A percentile compares a stretch with the other conserved stretches of the same genome.
phyloP scores from a whole-genome alignment of 2,113 vertebrate genomes.

The Eurystomus gularis region DNA sequence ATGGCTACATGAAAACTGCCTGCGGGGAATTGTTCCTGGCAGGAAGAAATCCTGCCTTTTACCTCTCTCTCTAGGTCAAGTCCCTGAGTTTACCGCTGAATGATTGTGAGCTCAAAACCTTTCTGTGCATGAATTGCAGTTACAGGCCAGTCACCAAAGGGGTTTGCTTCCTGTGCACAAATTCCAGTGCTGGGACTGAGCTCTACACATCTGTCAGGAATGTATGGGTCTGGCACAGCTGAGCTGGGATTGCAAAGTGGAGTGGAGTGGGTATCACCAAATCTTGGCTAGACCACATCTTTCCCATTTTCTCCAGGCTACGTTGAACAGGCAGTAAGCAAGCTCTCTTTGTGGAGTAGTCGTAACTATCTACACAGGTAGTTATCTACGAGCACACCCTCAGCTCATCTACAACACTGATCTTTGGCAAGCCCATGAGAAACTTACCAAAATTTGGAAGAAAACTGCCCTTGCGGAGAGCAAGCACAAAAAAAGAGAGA shows the following conservation, averaged over 20 bases:
- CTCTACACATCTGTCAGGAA: not conserved
- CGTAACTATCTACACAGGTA: no score
- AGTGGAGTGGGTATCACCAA: not conserved
- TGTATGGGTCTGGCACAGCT: not conserved
- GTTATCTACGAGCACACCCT: no score
- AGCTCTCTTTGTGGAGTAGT: not conserved
- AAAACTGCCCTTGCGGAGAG: not conserved
- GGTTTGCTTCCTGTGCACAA: not conserved
- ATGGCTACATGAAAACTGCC: not conserved
- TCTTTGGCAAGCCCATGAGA: not conserved
- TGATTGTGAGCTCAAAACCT: not conserved
- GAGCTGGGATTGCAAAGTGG: not conserved
- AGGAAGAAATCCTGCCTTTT: not conserved
- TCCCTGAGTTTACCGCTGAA: not conserved
- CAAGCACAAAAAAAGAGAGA: not conserved
- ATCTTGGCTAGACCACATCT: not conserved
- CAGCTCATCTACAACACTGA: not conserved
- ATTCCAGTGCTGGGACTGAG: not conserved
- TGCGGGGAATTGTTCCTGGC: not conserved
- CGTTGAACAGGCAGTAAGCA: rapidly evolving
- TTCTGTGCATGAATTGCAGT: not conserved
- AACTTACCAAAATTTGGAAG: not conserved
- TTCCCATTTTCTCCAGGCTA: not conserved
- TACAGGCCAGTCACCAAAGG: not conserved
- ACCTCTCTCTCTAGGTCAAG: not conserved